phyloP scores from a whole-genome alignment of 2,113 vertebrate species.

The Chlorocebus sabaeus region DNA sequence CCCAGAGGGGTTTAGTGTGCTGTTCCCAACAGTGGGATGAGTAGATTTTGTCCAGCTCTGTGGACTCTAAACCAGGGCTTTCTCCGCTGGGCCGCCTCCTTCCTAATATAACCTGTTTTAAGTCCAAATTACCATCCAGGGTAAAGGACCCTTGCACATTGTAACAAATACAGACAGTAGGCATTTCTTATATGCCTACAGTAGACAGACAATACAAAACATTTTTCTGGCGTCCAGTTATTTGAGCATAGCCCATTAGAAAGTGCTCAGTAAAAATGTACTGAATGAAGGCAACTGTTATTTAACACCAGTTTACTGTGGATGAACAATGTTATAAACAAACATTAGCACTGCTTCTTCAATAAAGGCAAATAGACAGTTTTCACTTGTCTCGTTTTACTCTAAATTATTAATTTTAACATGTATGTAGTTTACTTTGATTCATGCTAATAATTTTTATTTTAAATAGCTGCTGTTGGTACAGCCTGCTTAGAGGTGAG shows the following conservation, averaged over 20 bases:
- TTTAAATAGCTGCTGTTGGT: background rate
- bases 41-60: background rate
- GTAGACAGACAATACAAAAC: background rate
- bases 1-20: too few relatives aligned
- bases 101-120: background rate
- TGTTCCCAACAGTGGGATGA: accelerated
- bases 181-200: too few relatives aligned
- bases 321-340: background rate
- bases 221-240: background rate
- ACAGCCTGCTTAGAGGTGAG: too few relatives aligned
- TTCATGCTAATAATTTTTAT: background rate
- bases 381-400: background rate
- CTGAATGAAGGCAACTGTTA: accelerated
- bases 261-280: background rate
- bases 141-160: background rate
- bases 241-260: background rate
- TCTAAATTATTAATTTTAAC: background rate
- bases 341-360: background rate
- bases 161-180: background rate
- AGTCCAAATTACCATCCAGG: background rate
- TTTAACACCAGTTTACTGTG: background rate
- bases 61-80: background rate
- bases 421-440: background rate
- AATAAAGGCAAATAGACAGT: background rate
- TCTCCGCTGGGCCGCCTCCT: background rate